Evolutionary conservation across 2,113 vertebrate species (phyloP), one percentile per base, ranked within the genome.

Genomic region (Ceuthmochares aereus): DNA sequence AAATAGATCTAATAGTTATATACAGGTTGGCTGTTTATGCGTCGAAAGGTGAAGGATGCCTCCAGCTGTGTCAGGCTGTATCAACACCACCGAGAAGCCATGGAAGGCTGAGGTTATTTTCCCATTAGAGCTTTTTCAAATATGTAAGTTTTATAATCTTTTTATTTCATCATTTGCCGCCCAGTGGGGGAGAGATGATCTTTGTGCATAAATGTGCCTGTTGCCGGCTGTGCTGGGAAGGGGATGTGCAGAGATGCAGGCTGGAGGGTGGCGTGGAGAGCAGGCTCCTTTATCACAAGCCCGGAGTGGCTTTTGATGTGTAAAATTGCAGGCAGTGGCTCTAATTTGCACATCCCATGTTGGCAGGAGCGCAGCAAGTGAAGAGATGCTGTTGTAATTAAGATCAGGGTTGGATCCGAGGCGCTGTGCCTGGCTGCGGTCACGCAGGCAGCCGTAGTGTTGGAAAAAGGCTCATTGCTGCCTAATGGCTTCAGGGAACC

Each of bases 391-490:
- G 16, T 17, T 67, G 58, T 88, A 62, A 54, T 49, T 77, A 58
- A 60, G 45, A 40, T 67, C 56, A 26, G 62, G 40, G 14, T 18
- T 59, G 62, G 73, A 62, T 40, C 36, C 0, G 6, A 26, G 69
- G 62, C 0, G 1, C 51, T 2, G 5, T 1, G 0, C 0, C 0
- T 10, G 4, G 27, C 8, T 12, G 52, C 1, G 4, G 42, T 29
- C 26, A 0, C 1, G 4, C 12, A 4, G 81, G 30, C 9, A 15
- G 22, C 56, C 36, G 1, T 15, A 3, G 1, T 1, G 0, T 9
- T 20, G 51, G 40, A 34, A 66, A 30, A 29, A 43, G 68, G 32
- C 26, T 85, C 1, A 2, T 45, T 40, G 12, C 29, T 74, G 29
- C 40, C 21, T 7, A 9, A 29, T 0, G 0, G n/a, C 14, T 80